Conservation (phyloP, 2,797 vertebrate genomes). For the Gorsachius magnificus region DNA sequence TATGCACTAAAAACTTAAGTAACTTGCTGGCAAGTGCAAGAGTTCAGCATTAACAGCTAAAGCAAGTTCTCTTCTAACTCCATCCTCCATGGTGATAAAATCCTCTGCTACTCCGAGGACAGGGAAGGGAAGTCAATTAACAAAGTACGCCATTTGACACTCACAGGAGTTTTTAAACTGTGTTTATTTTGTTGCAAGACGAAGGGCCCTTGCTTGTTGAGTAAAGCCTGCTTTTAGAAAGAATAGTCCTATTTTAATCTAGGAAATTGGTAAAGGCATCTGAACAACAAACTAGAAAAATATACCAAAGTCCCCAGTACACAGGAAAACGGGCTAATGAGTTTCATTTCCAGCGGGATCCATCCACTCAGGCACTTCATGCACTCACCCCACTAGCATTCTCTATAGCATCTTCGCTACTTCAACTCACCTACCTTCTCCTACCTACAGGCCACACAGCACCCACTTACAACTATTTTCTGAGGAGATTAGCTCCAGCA, state of each 20-base stretch:
- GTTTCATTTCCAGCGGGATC: not conserved
- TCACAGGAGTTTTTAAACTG: not conserved
- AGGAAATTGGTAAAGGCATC: not conserved
- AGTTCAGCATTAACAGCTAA: not conserved
- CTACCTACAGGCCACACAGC: not conserved
- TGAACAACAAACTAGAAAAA: not conserved
- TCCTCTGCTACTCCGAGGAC: not conserved
- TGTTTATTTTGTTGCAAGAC: not conserved
- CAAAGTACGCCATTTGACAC: not conserved
- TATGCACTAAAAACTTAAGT: not conserved
- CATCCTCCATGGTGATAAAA: not conserved
- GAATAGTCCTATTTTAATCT: not conserved
- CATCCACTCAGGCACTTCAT: not conserved
- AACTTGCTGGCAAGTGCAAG: not conserved
- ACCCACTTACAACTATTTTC: not conserved
- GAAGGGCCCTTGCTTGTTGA: not conserved
- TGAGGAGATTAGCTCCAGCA: not conserved
- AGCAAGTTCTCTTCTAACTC: not conserved
- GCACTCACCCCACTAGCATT: not conserved
- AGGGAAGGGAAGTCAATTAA: not conserved
- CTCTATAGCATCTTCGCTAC: not conserved
- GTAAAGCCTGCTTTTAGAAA: not conserved
- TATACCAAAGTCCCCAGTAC: not conserved
- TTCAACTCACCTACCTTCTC: not conserved
- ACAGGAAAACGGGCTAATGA: accelerated